These are phyloP conservation scores for Hedya salicella DNA, from an alignment of 2,888 invertebrate species.

Conservation along the genomic window DNA sequence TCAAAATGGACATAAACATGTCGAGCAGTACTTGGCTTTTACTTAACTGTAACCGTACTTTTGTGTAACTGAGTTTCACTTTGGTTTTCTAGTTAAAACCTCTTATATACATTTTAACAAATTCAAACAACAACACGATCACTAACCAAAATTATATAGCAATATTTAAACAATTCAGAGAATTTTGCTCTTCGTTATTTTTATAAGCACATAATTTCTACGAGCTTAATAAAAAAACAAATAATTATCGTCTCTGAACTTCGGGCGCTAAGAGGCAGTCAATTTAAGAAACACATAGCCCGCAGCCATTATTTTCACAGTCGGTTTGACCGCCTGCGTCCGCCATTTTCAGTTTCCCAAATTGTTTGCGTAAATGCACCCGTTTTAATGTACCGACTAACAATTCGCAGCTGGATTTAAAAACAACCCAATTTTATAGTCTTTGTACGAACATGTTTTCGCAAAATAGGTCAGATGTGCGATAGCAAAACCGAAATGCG, in stretches of 20 bases:
- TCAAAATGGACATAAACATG: no score
- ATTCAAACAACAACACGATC: no score
- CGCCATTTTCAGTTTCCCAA: constrained; percentile 54
- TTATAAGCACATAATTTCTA: not conserved
- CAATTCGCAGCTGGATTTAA: constrained; percentile 50
- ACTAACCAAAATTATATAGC: no score
- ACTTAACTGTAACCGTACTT: no score
- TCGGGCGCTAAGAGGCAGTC: constrained; percentile 60
- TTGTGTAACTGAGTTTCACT: no score
- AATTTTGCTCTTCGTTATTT: no score
- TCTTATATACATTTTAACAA: no score
- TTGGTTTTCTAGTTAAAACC: no score
- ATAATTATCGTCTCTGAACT: not conserved
- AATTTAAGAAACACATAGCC: constrained; percentile 69
- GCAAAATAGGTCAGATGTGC: not conserved
- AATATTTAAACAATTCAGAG: no score
- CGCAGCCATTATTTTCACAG: constrained; percentile 77
- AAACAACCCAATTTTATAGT: constrained; percentile 22
- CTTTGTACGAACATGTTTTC: not conserved
- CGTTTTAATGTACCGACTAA: constrained; percentile 60
- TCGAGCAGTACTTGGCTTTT: no score
- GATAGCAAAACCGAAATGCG: not conserved
- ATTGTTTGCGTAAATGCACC: constrained; percentile 53
- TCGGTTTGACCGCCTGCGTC: constrained; percentile 65
- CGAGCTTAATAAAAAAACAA: not conserved